phyloP scores from a whole-genome alignment of 2,113 vertebrate species.

The Larimichthys crocea region DNA sequence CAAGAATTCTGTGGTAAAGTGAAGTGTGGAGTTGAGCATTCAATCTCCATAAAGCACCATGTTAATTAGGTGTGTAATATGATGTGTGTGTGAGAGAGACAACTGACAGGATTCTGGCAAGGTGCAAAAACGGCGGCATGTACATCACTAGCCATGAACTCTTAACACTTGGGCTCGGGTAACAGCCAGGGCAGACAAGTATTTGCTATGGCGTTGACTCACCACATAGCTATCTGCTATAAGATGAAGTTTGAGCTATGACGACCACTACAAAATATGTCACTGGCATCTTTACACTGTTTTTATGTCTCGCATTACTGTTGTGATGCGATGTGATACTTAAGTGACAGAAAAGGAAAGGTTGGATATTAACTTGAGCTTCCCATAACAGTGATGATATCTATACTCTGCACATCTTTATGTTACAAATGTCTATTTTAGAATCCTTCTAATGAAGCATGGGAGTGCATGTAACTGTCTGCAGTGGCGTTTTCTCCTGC shows the following conservation, averaged over 20 bases:
- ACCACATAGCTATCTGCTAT: neutral
- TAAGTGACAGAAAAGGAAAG: neutral
- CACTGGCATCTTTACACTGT: neutral
- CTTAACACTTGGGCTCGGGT: neutral
- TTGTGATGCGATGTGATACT: neutral
- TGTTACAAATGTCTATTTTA: constrained; percentile 32
- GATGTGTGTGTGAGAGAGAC: neutral
- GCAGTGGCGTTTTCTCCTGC: constrained; percentile 35
- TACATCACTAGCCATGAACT: neutral
- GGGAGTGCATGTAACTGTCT: constrained; percentile 23
- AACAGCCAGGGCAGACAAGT: neutral
- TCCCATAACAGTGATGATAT: neutral
- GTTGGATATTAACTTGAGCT: constrained; percentile 4
- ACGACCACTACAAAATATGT: neutral
- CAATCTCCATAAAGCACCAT: constrained; percentile 9
- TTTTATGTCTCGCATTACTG: constrained; percentile 12
- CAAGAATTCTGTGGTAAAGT: neutral
- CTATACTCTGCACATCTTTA: neutral
- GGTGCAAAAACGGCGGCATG: constrained; percentile 32
- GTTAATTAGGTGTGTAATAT: constrained; percentile 20
- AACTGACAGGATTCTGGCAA: constrained; percentile 17
- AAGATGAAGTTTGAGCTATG: neutral
- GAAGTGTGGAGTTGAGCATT: neutral
- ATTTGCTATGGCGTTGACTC: constrained; percentile 1
- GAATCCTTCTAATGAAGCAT: constrained; percentile 22